Conservation (phyloP, 2,113 vertebrate genomes). For the Zosterops hypoxanthus region DNA sequence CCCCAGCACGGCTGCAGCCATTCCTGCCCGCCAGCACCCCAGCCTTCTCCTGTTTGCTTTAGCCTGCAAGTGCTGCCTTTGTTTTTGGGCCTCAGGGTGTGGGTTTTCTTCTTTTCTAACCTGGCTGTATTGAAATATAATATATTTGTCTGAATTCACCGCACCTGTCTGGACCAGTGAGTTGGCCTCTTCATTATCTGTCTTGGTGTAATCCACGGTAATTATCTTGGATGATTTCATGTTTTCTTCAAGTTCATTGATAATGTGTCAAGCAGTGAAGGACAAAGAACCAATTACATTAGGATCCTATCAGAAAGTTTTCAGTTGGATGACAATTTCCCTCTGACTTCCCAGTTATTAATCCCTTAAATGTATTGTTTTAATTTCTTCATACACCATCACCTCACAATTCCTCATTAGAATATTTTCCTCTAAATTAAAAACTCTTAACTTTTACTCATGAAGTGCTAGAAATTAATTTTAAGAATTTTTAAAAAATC, state of each 20-base stretch:
- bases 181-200: background rate
- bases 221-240: slow-evolving; percentile 30
- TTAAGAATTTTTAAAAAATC: background rate
- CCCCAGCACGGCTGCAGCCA: too few species aligned
- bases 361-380: background rate
- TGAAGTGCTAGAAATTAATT: background rate
- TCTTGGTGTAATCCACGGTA: background rate
- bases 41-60: rapidly evolving
- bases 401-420: background rate
- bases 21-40: too few species aligned
- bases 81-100: background rate
- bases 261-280: slow-evolving; percentile 44
- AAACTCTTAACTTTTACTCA: background rate
- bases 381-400: background rate
- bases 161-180: background rate
- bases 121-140: background rate
- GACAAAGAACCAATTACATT: slow-evolving; percentile 40
- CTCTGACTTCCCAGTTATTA: slow-evolving; percentile 26
- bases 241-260: slow-evolving; percentile 53
- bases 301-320: slow-evolving; percentile 9
- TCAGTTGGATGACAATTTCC: slow-evolving; percentile 14
- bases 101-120: background rate
- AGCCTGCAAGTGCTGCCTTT: background rate
- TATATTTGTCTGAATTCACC: background rate
- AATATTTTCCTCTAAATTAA: background rate